Evolutionary conservation across 2,888 invertebrate species (phyloP), one percentile per base, ranked within the genome.

Genomic region (Drosophila algonquin): DNA sequence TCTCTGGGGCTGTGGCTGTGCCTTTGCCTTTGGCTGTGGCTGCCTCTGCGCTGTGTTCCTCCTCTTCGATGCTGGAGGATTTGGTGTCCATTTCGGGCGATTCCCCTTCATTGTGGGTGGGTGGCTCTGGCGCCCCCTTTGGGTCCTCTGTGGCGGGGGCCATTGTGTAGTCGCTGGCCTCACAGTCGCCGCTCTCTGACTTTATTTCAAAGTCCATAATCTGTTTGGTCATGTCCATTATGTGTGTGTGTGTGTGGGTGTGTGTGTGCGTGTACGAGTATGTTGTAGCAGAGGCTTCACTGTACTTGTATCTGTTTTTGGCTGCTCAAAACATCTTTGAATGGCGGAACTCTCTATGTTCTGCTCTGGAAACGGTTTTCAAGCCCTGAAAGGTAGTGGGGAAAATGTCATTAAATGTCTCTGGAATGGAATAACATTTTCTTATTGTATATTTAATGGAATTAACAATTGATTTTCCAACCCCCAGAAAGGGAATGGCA

Each of bases 191-290:
- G n/a, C 40, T 51, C 24, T 87, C 84, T 55, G 82, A 70, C 63
- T 87, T 90, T 59, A 86, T 75, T 8, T 89, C 88, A 58, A 89
- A 90, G 60, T 91, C 90, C 53, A 90, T 86, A 9, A 91, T 85
- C 48, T 90, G 90, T 80, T 90, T 90, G 77, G 90, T 90, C 89
- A 90, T 89, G 77, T 90, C 90, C 90, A 90, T 90, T 50, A 63
- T 68, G 40, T 51, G 2, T 14, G 14, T 14, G 14, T 14, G 40
- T 14, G 6, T 40, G 14, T 14, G 5, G 5, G 14, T 35, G 35
- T 10, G 32, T 10, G 32, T 7, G 7, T 8, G 30, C 9, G 30
- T 30, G 30, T 32, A 4, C 9, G 30, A 8, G 30, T 32, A 4
- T 32, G 3, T 7, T 40, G 35, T 35, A n/a, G 14, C 40, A 40